Evolutionary conservation across 1,140 invertebrate genomes (phyloP).

Genomic region (Pissodes strobi): DNA sequence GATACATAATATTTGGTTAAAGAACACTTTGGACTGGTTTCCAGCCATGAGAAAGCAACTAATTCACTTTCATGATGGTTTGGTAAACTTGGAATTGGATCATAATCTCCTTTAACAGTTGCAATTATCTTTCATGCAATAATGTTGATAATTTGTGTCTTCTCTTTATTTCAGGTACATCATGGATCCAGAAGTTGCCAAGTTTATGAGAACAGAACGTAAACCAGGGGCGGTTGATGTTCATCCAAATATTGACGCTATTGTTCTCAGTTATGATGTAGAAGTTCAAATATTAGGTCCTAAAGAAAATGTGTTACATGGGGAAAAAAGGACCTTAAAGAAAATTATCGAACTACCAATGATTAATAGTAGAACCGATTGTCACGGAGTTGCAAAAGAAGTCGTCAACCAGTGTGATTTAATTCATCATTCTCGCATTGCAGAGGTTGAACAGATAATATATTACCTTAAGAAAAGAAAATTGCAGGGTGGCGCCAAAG

Average conservation of each 20-base stretch:
- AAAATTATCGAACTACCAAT: slow-evolving; percentile 86
- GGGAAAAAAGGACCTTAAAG: slow-evolving; percentile 83
- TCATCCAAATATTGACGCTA: slow-evolving; percentile 86
- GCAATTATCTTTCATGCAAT: too few species aligned
- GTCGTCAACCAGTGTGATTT: slow-evolving; percentile 88
- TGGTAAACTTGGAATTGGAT: too few species aligned
- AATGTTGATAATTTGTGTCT: too few species aligned
- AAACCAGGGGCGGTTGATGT: slow-evolving; percentile 85
- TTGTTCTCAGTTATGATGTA: slow-evolving; percentile 89
- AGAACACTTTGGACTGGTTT: too few species aligned
- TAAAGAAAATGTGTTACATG: slow-evolving; percentile 81
- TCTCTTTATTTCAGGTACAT: slow-evolving; percentile 15
- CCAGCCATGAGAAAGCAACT: too few species aligned
- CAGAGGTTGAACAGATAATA: slow-evolving; percentile 89
- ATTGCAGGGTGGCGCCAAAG: slow-evolving; percentile 47
- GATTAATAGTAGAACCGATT: slow-evolving; percentile 79
- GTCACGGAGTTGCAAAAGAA: slow-evolving; percentile 78
- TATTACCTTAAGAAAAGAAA: slow-evolving; percentile 88
- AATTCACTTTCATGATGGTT: too few species aligned
- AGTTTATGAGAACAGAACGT: slow-evolving; percentile 70
- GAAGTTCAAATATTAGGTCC: slow-evolving; percentile 85
- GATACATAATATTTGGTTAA: too few species aligned
- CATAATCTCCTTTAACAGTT: too few species aligned
- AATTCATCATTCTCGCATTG: slow-evolving; percentile 81
- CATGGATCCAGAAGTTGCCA: slow-evolving; percentile 66